These are phyloP conservation scores for Melanostoma scalare DNA, from an alignment of 2,888 invertebrate genomes.

Conservation along the genomic window DNA sequence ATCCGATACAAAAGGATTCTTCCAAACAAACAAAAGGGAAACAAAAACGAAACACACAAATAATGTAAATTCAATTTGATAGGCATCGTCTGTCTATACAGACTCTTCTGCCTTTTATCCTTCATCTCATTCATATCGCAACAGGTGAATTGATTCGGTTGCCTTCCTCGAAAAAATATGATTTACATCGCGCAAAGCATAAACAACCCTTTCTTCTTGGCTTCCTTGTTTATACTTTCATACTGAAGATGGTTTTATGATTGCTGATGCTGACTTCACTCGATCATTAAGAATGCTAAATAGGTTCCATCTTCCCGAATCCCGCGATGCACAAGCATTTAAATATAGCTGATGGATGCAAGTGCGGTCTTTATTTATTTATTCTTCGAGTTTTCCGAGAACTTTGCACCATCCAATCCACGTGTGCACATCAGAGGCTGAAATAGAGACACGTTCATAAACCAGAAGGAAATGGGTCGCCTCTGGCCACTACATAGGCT, in stretches of 20 bases:
- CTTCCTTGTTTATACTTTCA: conserved; percentile 63
- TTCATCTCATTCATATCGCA: conserved; percentile 35
- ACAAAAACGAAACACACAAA: conserved; percentile 5
- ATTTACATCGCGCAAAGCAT: conserved; percentile 55
- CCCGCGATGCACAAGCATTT: neutral
- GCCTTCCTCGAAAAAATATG: conserved; percentile 51
- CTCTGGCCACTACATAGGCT: neutral
- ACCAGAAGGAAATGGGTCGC: conserved; percentile 61
- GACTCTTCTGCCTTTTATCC: conserved; percentile 18
- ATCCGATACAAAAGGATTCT: conserved; percentile 48
- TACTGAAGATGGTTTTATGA: conserved; percentile 29
- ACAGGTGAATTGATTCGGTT: conserved; percentile 63
- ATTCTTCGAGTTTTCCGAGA: conserved; percentile 65
- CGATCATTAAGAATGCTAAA: conserved; percentile 71
- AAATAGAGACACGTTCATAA: neutral
- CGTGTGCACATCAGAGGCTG: conserved; percentile 19
- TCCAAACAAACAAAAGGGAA: neutral
- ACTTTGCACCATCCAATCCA: conserved; percentile 41
- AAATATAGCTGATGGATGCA: neutral
- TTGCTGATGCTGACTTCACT: conserved; percentile 4
- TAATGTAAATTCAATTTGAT: conserved; percentile 45
- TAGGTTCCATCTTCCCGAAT: conserved; percentile 46
- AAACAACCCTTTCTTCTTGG: conserved; percentile 52
- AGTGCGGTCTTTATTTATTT: conserved; percentile 53
- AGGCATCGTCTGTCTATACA: conserved; percentile 28